phyloP scores from a whole-genome alignment of 2,888 invertebrate genomes.

The Chalcis sispes region DNA sequence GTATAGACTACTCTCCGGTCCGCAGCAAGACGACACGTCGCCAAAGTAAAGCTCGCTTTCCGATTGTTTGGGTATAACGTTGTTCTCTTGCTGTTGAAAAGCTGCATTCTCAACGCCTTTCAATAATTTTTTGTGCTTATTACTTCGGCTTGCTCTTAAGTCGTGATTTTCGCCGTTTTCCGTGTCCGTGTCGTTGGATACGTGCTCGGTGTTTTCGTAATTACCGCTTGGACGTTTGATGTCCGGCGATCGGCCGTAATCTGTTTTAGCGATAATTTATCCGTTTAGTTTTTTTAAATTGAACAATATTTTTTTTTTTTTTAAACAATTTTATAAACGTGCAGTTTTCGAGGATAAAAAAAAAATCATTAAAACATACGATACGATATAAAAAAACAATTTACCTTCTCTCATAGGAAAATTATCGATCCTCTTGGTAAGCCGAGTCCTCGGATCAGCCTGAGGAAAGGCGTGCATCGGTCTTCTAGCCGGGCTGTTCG shows the following conservation, averaged over 20 bases:
- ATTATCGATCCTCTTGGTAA: slow-evolving; percentile 69
- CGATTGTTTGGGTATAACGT: slow-evolving; percentile 77
- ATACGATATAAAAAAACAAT: not conserved
- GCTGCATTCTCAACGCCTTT: slow-evolving; percentile 87
- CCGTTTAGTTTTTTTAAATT: not conserved
- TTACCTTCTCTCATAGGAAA: slow-evolving; percentile 48
- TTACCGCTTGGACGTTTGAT: slow-evolving; percentile 70
- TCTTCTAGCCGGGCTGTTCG: slow-evolving; percentile 83
- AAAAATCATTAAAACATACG: too few relatives aligned
- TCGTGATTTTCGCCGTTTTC: slow-evolving; percentile 29
- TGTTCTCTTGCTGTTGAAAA: slow-evolving; percentile 81
- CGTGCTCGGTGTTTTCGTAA: slow-evolving; percentile 73
- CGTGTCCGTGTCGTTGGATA: slow-evolving; percentile 60
- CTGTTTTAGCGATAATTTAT: slow-evolving; percentile 45
- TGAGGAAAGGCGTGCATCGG: slow-evolving; percentile 67
- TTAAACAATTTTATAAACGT: too few relatives aligned
- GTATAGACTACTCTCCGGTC: slow-evolving; percentile 79
- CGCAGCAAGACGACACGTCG: slow-evolving; percentile 89
- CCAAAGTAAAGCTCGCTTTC: slow-evolving; percentile 92
- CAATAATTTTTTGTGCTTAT: slow-evolving; percentile 77
- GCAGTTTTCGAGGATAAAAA: too few relatives aligned
- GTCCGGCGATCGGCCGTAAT: slow-evolving; percentile 65
- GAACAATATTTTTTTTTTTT: slow-evolving; percentile 1
- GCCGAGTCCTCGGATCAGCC: slow-evolving; percentile 75
- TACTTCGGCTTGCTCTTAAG: slow-evolving; percentile 36